phyloP scores from a whole-genome alignment of 2,113 vertebrate genomes.

The Gracilinanus agilis region DNA sequence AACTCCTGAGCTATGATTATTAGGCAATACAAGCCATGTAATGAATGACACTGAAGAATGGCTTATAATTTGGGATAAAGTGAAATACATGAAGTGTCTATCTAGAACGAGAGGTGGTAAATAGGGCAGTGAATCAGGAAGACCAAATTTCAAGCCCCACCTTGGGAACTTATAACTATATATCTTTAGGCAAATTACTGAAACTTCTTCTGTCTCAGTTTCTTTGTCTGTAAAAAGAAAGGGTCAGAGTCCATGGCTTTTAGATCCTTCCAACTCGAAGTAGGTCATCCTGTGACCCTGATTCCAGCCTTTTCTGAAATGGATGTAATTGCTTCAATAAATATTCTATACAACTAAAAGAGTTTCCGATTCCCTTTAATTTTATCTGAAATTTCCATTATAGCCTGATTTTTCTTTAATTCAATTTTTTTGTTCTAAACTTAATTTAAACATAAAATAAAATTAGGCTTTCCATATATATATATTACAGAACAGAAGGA shows the following conservation, averaged over 20 bases:
- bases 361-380: too few species aligned
- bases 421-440: neutral
- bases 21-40: constrained; percentile 8
- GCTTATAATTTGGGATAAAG: constrained; percentile 44
- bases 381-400: constrained; percentile 37
- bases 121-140: neutral
- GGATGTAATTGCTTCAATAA: neutral
- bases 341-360: neutral
- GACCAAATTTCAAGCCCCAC: neutral
- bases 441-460: too few species aligned
- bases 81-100: constrained; percentile 16
- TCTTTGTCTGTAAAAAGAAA: neutral
- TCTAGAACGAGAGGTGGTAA: neutral
- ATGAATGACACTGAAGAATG: constrained; percentile 46
- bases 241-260: neutral
- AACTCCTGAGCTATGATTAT: neutral
- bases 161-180: neutral
- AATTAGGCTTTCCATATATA: too few species aligned
- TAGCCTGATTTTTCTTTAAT: neutral
- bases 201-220: neutral
- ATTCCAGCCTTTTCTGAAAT: constrained; percentile 18
- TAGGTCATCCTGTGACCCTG: neutral
- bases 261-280: neutral
- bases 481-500: too few species aligned
- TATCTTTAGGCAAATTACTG: neutral